Evolutionary conservation across 2,797 vertebrate genomes (phyloP), one percentile per base, ranked within the genome.

Genomic region (Cryptoblepharus egeriae): DNA sequence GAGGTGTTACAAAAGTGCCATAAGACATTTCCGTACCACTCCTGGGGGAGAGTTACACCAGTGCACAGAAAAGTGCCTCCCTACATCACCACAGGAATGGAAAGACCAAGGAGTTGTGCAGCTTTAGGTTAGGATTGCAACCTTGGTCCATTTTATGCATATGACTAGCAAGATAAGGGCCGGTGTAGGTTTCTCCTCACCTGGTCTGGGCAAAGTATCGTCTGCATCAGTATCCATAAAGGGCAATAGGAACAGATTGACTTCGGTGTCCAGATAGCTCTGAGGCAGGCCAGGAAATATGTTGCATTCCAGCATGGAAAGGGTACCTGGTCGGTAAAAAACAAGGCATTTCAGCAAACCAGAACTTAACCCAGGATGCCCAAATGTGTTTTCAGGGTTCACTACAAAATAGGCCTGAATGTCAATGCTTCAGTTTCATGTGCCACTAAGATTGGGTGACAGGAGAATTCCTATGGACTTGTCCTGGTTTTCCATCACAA

Each of bases 251-350:
- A 98, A 98, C 88, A 98, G 94, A 92, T 98, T 98, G 84, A 98
- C 97, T 87, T 98, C 97, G 0, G 96, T 90, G 75, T 96, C 94
- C 83, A 98, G 92, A 88, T 97, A 98, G 90, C 97, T 96, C 2
- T 95, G 94, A 0, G 95, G 94, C 79, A 98, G 91, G 20, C 98
- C 98, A 0, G 98, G 97, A 81, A 98, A 97, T 80, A 98, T 91
- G 58, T 96, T 97, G 89, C 97, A 97, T 83, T 98, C 97, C 9
- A 98, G 87, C 97, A 98, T 98, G 89, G 98, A 98, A 82, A 98
- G 90, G 0, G 96, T 96, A n/a, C 97, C 98, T 98, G 75, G 35
- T 45, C 35, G 60, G 22, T 5, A 58, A 15, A 58, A 58, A 24
- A 57, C 55, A 57, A 13, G 4, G 42, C 15, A 24, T 3, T 55